Percentiles rank a stretch among this genome's conserved stretches.
Conservation (phyloP, 2,797 vertebrate species). For the Pseudotriccus pelzelni region DNA sequence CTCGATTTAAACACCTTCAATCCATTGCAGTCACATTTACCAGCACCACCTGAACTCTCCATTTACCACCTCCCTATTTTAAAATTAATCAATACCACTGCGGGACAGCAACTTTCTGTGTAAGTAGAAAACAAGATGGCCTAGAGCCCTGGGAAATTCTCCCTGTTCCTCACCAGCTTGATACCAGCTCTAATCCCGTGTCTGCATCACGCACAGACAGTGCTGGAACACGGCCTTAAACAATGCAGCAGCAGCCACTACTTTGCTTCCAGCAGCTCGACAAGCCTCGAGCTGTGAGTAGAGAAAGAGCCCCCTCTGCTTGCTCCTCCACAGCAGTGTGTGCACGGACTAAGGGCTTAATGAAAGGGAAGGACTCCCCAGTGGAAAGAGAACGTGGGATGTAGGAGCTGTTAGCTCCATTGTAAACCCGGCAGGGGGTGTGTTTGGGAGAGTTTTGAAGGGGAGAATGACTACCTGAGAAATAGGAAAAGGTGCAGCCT, state of each 20-base stretch:
- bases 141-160: constrained; percentile 3
- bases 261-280: constrained; percentile 38
- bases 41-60: constrained; percentile 26
- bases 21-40: constrained; percentile 7
- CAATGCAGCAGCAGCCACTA: not conserved
- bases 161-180: not conserved
- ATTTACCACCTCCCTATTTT: constrained; percentile 51
- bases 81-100: constrained; percentile 38
- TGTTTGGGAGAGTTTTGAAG: not conserved
- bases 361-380: not conserved
- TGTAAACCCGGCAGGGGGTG: rapidly evolving
- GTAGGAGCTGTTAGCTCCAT: not conserved
- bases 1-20: not conserved
- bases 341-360: not conserved
- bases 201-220: not conserved
- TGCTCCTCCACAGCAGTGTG: constrained; percentile 28
- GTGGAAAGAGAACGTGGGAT: not conserved
- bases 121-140: constrained; percentile 23
- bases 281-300: not conserved
- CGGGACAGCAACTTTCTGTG: not conserved
- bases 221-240: not conserved
- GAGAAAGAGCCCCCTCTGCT: constrained; percentile 63
- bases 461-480: not conserved
- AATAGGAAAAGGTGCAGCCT: not conserved
- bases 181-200: not conserved